Conservation (phyloP, 2,888 invertebrate species). For the Itoplectis maculator region DNA sequence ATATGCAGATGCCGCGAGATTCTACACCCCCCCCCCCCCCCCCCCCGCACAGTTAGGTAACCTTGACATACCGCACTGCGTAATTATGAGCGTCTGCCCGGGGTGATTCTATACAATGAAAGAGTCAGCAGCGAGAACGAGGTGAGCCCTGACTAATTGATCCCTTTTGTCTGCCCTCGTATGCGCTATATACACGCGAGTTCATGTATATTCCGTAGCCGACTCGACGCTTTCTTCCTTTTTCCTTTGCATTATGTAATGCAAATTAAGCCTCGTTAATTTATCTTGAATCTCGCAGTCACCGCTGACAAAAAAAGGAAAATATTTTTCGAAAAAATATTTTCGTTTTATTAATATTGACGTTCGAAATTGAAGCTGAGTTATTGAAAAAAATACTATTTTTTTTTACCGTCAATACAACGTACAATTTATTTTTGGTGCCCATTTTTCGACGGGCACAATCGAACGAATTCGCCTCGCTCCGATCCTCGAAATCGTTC, state of each 20-base stretch:
- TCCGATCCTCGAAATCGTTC: neutral
- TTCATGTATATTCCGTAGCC: neutral
- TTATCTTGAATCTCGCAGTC: neutral
- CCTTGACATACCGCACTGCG: constrained; percentile 47
- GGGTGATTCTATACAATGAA: constrained; percentile 11
- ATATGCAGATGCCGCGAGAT: constrained; percentile 20
- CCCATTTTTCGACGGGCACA: neutral
- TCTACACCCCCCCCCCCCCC: constrained; percentile 3
- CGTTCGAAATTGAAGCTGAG: too few relatives aligned
- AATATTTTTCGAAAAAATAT: too few relatives aligned
- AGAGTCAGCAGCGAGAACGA: neutral
- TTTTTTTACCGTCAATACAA: neutral
- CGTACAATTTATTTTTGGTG: neutral
- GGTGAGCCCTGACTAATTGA: constrained; percentile 17
- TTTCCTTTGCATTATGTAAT: constrained; percentile 14
- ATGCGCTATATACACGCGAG: neutral
- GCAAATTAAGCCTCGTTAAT: constrained; percentile 21
- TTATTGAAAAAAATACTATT: too few relatives aligned
- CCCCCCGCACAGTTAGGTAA: constrained; percentile 2
- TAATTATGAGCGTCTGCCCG: constrained; percentile 32
- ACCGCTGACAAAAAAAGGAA: neutral
- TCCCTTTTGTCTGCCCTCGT: constrained; percentile 24
- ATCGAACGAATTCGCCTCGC: neutral
- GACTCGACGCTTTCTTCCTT: neutral
- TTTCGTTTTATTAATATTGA: too few relatives aligned